Evolutionary conservation across 2,797 vertebrate genomes (phyloP), one percentile per base, ranked within the genome.

Genomic region (Lacerta bilineata): DNA sequence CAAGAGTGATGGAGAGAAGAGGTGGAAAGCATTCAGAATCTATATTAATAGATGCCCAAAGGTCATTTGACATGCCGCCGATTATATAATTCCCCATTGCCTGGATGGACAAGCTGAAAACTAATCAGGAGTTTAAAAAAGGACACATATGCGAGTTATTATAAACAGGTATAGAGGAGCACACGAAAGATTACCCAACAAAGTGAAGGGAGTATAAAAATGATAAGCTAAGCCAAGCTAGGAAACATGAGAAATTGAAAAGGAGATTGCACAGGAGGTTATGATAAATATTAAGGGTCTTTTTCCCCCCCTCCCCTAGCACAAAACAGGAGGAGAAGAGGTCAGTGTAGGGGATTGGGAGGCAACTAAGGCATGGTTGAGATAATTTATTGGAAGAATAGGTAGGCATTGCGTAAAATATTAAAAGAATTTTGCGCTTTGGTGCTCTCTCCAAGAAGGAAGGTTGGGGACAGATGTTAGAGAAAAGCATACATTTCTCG

Each of bases 101-200:
- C 68, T 80, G 90, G 89, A 91, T 85, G 94, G 94, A 91, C 90
- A 93, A 92, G 84, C 64, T 68, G 77, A 79, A 80, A 80, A 89
- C 90, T 95, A 95, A 96, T 96, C 95, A 95, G 89, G 89, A 87
- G 77, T 80, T 89, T 94, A 85, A 95, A 94, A 55, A 94, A 94
- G 86, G 93, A 93, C 80, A 69, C 87, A 76, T 83, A 91, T 50
- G 39, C 84, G 87, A 94, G 87, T 90, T 91, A 92, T 94, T 95
- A 92, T 95, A 90, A 88, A 89, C 64, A 92, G 90, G 90, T 91
- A 88, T 46, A 93, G 92, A 80, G 75, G 83, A 90, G 61, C 93
- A 92, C n/a, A 5, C 91, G 83, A 84, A 95, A 93, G 89, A 95
- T 96, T 96, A 94, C 64, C 7, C 92, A 94, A 86, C 93, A 75